Evolutionary conservation across 2,797 vertebrate genomes (phyloP).

Genomic region (Sarcoramphus papa): DNA sequence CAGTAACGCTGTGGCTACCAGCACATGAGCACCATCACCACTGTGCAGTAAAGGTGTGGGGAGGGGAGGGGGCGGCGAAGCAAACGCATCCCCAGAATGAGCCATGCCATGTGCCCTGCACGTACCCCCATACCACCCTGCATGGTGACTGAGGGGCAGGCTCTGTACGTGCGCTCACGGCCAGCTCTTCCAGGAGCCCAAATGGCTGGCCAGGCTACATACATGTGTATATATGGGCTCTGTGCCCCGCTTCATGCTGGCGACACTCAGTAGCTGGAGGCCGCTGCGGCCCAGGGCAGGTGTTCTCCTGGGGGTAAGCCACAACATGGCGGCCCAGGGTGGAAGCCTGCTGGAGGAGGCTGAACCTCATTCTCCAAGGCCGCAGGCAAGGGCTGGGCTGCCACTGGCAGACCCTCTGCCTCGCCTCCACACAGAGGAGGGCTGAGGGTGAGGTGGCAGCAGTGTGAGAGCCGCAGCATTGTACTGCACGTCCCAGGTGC

Average conservation of each 20-base stretch:
- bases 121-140: accelerated
- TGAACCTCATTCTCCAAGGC: background rate
- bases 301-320: background rate
- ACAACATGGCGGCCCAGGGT: background rate
- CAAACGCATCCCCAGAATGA: background rate
- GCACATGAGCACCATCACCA: too few species aligned
- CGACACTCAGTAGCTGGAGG: background rate
- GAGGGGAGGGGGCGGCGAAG: background rate
- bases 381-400: background rate
- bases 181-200: background rate
- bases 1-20: background rate
- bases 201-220: accelerated
- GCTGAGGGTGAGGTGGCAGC: background rate
- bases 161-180: accelerated
- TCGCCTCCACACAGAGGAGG: background rate
- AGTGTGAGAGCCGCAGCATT: background rate
- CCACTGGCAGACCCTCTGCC: too few species aligned
- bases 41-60: background rate
- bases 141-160: background rate
- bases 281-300: background rate
- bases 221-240: accelerated
- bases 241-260: background rate
- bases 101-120: accelerated
- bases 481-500: background rate
- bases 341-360: background rate